Base-by-base conservation (phyloP, 2,888 invertebrate genomes). In the Ditylenchus weischeri region DNA sequence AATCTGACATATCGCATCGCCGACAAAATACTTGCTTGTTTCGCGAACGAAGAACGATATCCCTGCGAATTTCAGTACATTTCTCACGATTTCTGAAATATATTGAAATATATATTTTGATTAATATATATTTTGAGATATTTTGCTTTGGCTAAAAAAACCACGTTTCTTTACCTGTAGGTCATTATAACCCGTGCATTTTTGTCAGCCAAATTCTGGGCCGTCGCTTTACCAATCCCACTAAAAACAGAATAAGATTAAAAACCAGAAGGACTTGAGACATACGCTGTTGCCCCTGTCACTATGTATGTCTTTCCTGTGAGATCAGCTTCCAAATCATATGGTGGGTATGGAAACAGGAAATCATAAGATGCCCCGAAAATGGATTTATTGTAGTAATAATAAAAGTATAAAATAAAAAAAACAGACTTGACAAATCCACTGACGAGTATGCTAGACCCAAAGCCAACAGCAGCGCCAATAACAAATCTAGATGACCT, bases 1-100 rank as follows among this genome's bases (percentile, higher is more conserved):
- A 79, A n/a, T 86, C 85, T 19, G 84, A 79, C 57, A 86, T 77
- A 73, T 86, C 86, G 50, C 85, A 80, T 54, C 84, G 76, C 54
- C 83, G 81, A 43, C 75, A 75, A 29, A 76, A 73, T 7, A 86
- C 82, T 69, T 81, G 77, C 65, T 80, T 82, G 71, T 81, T 81
- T 21, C 74, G 71, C 0, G 81, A 79, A 61, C 69, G 69, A 23
- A 81, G 68, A 10, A 82, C 81, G 64, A 81, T 79, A 61, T 81
- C 80, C n/a, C 81, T 72, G 1, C 81, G 72, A 21, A 74, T 76
- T 66, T 79, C 76, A 54, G 81, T 75, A 70, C 81, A 81, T 62
- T 79, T 79, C 48, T 80, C 78, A 8, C 80, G 73, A 68, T 81
- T 76, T 59, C 78, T 69, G 11, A 64, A 62, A 65, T n/a, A n/a